Percentiles rank a stretch among this genome's conserved stretches.
Evolutionary conservation across 1,140 invertebrate species (phyloP).

Genomic region (Coptotermes formosanus): DNA sequence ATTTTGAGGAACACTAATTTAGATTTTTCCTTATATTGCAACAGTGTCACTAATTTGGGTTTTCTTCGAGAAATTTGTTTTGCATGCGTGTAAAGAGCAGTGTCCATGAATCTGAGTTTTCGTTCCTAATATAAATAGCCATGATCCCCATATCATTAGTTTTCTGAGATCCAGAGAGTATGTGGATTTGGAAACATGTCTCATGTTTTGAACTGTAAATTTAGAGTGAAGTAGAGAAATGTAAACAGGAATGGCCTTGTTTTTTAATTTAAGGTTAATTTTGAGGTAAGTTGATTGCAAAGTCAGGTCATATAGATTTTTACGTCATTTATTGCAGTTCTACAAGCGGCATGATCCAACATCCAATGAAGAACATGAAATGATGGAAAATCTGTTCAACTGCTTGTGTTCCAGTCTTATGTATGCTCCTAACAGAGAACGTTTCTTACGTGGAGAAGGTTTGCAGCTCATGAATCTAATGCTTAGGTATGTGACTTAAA

Average conservation of each 20-base stretch:
- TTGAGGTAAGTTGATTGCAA: slow-evolving; percentile 27
- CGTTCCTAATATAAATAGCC: no score
- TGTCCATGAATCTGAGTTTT: no score
- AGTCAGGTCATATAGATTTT: slow-evolving; percentile 28
- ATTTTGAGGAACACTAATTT: no score
- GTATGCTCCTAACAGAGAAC: slow-evolving; percentile 81
- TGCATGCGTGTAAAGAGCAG: no score
- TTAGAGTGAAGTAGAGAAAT: no score
- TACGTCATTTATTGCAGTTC: slow-evolving; percentile 56
- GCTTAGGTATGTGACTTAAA: slow-evolving; percentile 67
- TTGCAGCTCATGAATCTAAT: slow-evolving; percentile 96
- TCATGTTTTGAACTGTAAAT: no score
- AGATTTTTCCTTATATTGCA: no score
- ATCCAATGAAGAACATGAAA: slow-evolving; percentile 90
- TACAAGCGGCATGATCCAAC: slow-evolving; percentile 94
- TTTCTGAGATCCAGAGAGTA: no score
- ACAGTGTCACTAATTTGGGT: no score
- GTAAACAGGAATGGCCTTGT: not conserved
- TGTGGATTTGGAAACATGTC: no score
- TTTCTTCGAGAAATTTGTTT: no score
- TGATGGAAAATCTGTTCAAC: slow-evolving; percentile 99
- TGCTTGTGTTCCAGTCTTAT: slow-evolving; percentile 92
- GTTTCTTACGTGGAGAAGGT: slow-evolving; percentile 92
- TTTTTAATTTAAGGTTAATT: not conserved
- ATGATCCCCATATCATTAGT: no score